Percentiles rank a stretch among this genome's conserved stretches.
These are phyloP conservation scores for Hipposideros armiger DNA, from an alignment of 2,113 vertebrate genomes.

Conservation along the genomic window DNA sequence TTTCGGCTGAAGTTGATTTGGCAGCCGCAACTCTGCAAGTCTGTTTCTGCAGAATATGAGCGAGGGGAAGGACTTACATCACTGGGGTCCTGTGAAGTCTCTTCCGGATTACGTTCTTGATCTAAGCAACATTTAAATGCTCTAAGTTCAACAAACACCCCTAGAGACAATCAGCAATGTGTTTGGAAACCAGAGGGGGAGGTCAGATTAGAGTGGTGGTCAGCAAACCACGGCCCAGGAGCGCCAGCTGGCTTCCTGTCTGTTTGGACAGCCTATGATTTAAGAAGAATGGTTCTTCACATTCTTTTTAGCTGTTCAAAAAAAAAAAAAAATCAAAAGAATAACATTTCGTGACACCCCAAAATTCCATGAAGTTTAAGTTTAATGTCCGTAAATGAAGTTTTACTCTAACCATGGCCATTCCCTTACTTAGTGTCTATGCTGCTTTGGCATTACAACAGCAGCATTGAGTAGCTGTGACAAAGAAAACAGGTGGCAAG, in stretches of 20 bases:
- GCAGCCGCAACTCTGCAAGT: neutral
- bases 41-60: neutral
- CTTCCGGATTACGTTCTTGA: neutral
- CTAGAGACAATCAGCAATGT: neutral
- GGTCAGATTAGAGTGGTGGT: neutral
- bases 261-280: neutral
- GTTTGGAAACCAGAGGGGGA: neutral
- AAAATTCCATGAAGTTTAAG: neutral
- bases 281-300: neutral
- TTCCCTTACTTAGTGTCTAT: accelerated
- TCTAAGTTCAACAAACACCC: neutral
- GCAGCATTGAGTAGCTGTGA: neutral
- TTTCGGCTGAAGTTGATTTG: neutral
- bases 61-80: neutral
- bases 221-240: neutral
- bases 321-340: neutral
- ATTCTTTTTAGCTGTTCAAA: neutral
- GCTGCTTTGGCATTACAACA: neutral
- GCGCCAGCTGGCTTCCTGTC: neutral
- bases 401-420: neutral
- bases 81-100: neutral
- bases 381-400: neutral
- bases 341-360: neutral
- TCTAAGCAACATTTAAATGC: constrained; percentile 2
- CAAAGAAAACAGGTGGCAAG: neutral